Evolutionary conservation across 2,113 vertebrate species (phyloP).

Genomic region (Urocynchramus pylzowi): DNA sequence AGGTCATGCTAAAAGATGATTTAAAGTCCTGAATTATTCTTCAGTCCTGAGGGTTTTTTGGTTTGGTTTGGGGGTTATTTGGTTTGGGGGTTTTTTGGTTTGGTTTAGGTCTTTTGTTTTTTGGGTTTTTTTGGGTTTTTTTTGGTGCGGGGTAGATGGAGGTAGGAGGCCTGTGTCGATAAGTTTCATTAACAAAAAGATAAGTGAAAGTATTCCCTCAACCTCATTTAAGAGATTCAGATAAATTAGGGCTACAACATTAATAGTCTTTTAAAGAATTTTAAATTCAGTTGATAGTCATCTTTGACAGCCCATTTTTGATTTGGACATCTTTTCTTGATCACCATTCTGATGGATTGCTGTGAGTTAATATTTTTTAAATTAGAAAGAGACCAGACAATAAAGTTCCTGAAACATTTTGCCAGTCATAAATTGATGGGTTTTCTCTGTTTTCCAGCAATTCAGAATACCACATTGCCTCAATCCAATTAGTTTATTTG

Average conservation of each 20-base stretch:
- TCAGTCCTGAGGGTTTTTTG: not conserved
- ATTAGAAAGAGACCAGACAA: not conserved
- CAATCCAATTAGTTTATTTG: conserved; percentile 29
- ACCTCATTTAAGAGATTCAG: not conserved
- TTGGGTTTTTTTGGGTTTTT: not conserved
- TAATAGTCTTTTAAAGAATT: not conserved
- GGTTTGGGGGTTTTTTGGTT: not conserved
- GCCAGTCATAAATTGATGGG: not conserved
- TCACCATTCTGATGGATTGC: not conserved
- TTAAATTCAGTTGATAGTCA: not conserved
- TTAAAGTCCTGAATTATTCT: not conserved
- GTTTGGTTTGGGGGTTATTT: not conserved
- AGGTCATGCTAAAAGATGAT: not conserved
- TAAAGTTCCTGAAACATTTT: conserved; percentile 4
- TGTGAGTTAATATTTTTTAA: not conserved
- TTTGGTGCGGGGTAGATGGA: fast-evolving
- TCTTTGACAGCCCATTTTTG: not conserved
- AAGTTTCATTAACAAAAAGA: not conserved
- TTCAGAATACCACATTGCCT: not conserved
- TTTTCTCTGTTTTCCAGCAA: conserved; percentile 7
- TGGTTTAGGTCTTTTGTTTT: not conserved
- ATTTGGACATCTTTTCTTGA: not conserved
- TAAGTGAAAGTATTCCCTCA: not conserved
- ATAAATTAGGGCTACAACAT: not conserved
- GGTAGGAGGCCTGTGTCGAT: not conserved